Evolutionary conservation across 2,797 vertebrate species (phyloP).

Genomic region (Novumbra hubbsi): DNA sequence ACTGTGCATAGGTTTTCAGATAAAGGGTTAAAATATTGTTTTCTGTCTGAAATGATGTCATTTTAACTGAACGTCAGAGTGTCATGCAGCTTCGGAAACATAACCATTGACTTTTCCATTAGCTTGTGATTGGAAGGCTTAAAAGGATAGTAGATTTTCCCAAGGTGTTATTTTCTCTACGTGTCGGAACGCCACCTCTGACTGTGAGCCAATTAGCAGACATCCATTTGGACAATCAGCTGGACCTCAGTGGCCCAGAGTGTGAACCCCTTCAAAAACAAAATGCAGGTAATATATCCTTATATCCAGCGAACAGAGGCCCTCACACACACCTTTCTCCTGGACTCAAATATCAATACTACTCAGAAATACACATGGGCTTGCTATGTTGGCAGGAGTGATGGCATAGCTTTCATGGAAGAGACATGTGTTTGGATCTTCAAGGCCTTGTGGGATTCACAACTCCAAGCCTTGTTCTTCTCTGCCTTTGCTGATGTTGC

Average conservation of each 20-base stretch:
- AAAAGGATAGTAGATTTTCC: too few relatives aligned
- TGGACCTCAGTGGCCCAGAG: not conserved
- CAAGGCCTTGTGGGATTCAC: not conserved
- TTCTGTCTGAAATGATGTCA: too few relatives aligned
- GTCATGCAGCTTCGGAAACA: too few relatives aligned
- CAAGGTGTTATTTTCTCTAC: not conserved
- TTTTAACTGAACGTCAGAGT: too few relatives aligned
- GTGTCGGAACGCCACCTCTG: not conserved
- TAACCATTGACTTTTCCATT: too few relatives aligned
- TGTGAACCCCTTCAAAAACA: not conserved
- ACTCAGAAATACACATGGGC: not conserved
- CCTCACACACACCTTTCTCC: not conserved
- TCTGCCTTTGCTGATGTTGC: not conserved
- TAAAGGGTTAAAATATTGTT: too few relatives aligned
- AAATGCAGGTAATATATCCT: not conserved
- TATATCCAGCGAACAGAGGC: not conserved
- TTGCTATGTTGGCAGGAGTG: not conserved
- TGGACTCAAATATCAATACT: not conserved
- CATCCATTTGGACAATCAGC: not conserved
- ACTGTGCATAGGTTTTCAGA: too few relatives aligned
- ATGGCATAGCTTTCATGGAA: not conserved
- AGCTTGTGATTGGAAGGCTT: too few relatives aligned
- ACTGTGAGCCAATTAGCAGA: conserved; percentile 10
- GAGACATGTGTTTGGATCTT: not conserved
- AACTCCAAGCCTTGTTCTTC: too few relatives aligned